Percentiles rank a stretch among this genome's conserved stretches.
phyloP scores from a whole-genome alignment of 2,888 invertebrate genomes.

The Diloba caeruleocephala region DNA sequence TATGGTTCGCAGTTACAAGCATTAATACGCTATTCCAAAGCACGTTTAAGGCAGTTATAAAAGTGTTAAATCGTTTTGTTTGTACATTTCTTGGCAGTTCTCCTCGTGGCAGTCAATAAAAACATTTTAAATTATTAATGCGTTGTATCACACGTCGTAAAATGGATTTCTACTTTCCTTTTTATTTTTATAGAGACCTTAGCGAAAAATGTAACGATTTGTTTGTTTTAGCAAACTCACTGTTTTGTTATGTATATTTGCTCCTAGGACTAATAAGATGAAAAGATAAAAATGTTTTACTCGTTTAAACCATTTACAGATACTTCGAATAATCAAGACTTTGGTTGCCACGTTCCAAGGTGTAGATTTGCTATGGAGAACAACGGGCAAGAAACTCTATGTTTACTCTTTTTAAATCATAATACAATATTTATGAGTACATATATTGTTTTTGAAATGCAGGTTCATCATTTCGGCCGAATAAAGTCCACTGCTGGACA shows the following conservation, averaged over 20 bases:
- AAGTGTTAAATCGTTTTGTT: slow-evolving; percentile 53
- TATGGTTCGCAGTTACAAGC: slow-evolving; percentile 28
- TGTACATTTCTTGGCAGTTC: slow-evolving; percentile 41
- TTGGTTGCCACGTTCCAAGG: too few species aligned
- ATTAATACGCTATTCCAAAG: slow-evolving; percentile 13
- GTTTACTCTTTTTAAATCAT: too few species aligned
- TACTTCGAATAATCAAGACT: too few species aligned
- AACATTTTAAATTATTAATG: slow-evolving; percentile 29
- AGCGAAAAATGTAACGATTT: background rate
- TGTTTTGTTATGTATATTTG: background rate
- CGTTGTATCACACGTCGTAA: slow-evolving; percentile 25
- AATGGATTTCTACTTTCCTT: slow-evolving; percentile 9
- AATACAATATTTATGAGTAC: too few species aligned
- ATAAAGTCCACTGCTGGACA: too few species aligned
- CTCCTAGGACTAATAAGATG: too few species aligned
- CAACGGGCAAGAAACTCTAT: too few species aligned
- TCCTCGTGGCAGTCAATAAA: slow-evolving; percentile 38
- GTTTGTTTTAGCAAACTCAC: background rate
- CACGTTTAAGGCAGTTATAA: slow-evolving; percentile 38
- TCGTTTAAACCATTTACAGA: too few species aligned
- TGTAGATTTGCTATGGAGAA: too few species aligned
- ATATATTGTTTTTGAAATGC: too few species aligned
- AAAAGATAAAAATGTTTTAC: too few species aligned
- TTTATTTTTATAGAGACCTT: slow-evolving; percentile 3
- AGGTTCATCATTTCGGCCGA: too few species aligned